These are phyloP conservation scores for Harpegnathos saltator DNA, from an alignment of 1,140 invertebrate genomes.

Conservation along the genomic window DNA sequence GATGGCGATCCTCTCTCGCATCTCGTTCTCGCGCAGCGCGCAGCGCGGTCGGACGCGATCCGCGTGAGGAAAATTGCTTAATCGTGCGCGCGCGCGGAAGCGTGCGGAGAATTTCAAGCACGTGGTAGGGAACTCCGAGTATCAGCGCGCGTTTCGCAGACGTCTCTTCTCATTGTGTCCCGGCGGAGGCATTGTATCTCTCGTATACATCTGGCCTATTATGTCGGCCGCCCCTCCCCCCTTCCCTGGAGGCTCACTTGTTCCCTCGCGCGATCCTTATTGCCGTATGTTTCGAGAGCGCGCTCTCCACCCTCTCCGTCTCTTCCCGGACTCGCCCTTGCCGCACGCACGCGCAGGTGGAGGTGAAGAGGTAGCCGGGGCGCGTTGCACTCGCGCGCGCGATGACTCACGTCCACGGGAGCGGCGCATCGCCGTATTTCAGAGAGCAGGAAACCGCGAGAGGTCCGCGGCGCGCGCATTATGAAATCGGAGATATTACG, in stretches of 20 bases:
- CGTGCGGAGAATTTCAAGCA: too few relatives aligned
- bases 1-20: conserved; percentile 8
- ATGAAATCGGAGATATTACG: conserved; percentile 72
- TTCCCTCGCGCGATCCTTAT: not conserved
- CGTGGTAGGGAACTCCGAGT: too few relatives aligned
- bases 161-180: too few relatives aligned
- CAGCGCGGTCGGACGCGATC: too few relatives aligned
- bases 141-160: too few relatives aligned
- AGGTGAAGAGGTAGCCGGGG: conserved; percentile 10
- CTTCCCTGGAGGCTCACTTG: too few relatives aligned
- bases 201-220: too few relatives aligned
- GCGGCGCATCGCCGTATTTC: conserved; percentile 48
- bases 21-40: too few relatives aligned
- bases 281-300: not conserved
- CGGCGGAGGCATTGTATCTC: too few relatives aligned
- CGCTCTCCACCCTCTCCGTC: not conserved
- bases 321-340: not conserved
- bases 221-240: not conserved
- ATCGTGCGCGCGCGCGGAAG: too few relatives aligned
- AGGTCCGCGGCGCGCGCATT: conserved; percentile 61
- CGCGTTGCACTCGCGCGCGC: conserved; percentile 8
- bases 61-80: too few relatives aligned
- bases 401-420: conserved; percentile 59
- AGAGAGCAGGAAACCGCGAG: conserved; percentile 56
- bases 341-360: not conserved